Evolutionary conservation across 2,113 vertebrate genomes (phyloP).

Genomic region (Mugil cephalus): DNA sequence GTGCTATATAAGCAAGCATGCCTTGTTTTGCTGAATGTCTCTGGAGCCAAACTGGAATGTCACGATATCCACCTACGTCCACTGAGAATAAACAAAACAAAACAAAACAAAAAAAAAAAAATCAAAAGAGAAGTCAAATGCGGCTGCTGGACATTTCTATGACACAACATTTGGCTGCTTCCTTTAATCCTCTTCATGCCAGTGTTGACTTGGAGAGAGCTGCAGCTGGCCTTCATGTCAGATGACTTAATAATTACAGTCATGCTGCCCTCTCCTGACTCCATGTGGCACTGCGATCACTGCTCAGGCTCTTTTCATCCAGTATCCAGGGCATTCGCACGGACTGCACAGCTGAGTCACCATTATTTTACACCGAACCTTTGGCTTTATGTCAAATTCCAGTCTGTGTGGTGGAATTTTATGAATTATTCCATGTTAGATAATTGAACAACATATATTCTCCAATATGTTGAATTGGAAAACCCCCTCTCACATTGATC

Average conservation of each 20-base stretch:
- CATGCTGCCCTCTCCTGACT: slow-evolving; percentile 70
- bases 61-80: neutral
- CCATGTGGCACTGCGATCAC: neutral
- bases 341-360: no score
- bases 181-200: neutral
- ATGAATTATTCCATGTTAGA: no score
- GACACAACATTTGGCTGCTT: neutral
- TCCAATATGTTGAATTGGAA: no score
- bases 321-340: neutral
- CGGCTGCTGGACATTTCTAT: neutral
- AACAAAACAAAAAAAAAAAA: no score
- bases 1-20: neutral
- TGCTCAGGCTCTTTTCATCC: neutral
- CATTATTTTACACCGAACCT: no score
- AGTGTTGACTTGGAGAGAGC: neutral
- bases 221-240: neutral
- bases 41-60: neutral
- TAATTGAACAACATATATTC: no score
- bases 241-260: slow-evolving; percentile 8
- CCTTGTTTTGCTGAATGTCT: neutral
- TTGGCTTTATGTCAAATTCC: no score
- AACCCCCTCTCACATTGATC: neutral
- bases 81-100: neutral
- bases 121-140: neutral
- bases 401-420: no score